phyloP scores from a whole-genome alignment of 2,888 invertebrate genomes.

The Drosophila anomalata region DNA sequence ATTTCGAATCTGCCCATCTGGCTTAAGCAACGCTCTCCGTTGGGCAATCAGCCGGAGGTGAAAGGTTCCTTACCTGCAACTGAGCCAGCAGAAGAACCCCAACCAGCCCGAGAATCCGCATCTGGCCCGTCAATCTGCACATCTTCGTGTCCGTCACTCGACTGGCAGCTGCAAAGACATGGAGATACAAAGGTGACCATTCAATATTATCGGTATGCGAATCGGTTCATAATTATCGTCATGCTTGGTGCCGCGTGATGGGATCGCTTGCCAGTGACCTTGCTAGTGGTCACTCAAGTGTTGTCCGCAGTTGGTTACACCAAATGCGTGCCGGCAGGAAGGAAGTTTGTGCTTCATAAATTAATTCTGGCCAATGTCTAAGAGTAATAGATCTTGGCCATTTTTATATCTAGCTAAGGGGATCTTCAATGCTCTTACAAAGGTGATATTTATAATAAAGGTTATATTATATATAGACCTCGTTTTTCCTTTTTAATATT shows the following conservation, averaged over 20 bases:
- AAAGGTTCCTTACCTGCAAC: constrained; percentile 63
- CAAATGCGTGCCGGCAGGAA: constrained; percentile 65
- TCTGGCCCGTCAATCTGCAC: constrained; percentile 45
- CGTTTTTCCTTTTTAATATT: too few species aligned
- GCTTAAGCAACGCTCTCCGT: constrained; percentile 44
- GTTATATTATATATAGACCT: too few species aligned
- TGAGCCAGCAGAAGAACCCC: constrained; percentile 44
- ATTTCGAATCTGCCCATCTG: constrained; percentile 58
- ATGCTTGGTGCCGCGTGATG: constrained; percentile 40
- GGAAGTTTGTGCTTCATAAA: constrained; percentile 78
- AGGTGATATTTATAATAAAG: background rate
- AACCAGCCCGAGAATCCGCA: constrained; percentile 24
- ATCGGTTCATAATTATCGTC: constrained; percentile 47
- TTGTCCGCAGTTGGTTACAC: constrained; percentile 51
- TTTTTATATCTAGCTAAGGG: constrained; percentile 23
- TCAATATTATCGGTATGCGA: constrained; percentile 52
- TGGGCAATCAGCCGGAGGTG: constrained; percentile 46
- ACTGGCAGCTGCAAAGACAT: constrained; percentile 63
- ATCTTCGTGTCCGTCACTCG: constrained; percentile 54
- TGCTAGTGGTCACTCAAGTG: constrained; percentile 73
- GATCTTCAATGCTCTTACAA: constrained; percentile 19
- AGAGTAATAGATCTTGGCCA: constrained; percentile 30
- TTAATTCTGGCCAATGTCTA: constrained; percentile 72
- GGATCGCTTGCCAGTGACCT: constrained; percentile 48
- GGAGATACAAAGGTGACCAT: constrained; percentile 40